Evolutionary conservation across 2,888 invertebrate genomes (phyloP), one percentile per base, ranked within the genome.

Genomic region (Agelastica alni): DNA sequence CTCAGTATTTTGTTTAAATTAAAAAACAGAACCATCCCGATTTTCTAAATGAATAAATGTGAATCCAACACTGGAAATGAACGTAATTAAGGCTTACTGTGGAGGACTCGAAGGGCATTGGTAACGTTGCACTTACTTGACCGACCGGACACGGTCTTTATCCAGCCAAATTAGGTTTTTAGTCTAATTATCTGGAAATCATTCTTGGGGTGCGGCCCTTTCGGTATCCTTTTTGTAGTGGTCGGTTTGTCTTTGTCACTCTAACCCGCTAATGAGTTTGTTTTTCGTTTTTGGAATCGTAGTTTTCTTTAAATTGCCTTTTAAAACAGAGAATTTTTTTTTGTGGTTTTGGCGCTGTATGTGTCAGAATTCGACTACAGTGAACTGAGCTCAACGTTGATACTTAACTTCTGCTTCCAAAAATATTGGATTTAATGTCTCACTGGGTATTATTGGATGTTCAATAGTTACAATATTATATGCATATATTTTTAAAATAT

Each of bases 61-160:
- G n/a, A n/a, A n/a, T n/a, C n/a, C n/a, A n/a, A n/a, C n/a, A n/a
- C 22, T 32, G 32, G 17, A 22, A 32, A 31, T 32, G 22, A 41
- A 20, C 12, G 18, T 41, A 41, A 49, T 49, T 41, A 31, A 30
- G 32, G 41, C 10, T 16, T 41, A 42, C 31, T 20, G 5, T 14
- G 17, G 12, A 20, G n/a, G 14, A n/a, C 51, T 47, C 32, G 28
- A 36, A 43, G 18, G 20, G 30, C 51, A 55, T 55, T 55, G 51
- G 42, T 42, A 13, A 51, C 43, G 44, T 26, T 55, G 54, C 54
- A 51, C 45, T 51, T 45, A 49, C 54, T 55, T 55, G 39, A 45
- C 49, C 46, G 26, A 20, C 30, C 28, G 46, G 46, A 51, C 51
- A 32, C 47, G 20, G 39, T 44, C 43, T 54, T 54, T 54, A 54